Base-by-base conservation (phyloP, 2,797 vertebrate genomes). In the Chaetodon trifasciatus region DNA sequence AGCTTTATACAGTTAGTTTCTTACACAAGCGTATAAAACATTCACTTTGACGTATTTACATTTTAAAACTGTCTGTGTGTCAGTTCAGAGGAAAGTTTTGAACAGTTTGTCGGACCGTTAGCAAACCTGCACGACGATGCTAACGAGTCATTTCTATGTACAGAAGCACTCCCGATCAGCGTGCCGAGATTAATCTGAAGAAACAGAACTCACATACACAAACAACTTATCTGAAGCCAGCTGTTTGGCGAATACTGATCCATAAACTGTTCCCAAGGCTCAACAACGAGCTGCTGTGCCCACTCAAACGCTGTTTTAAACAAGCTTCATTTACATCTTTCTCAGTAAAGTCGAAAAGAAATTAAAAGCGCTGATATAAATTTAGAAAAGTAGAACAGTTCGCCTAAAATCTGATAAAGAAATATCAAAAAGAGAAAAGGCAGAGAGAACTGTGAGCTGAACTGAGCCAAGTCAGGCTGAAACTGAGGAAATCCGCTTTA, bases 31-130 rank as follows among this genome's bases (percentile, higher is more conserved):
- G 37, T 83, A 85, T 52, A 78, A 89, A 86, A 85, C 53, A 74
- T 80, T 81, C 47, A 84, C 60, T 70, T 50, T 10, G 32, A 86
- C 47, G 68, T 78, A 83, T 84, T 69, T 84, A 90, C 86, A 87
- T 44, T 15, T 78, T 47, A 67, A 70, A 76, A 62, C 13, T 23
- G 16, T 65, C 76, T 76, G 35, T 32, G 11, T 55, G 52, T 67
- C 15, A 8, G 35, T 61, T 23, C 9, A 35, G 32, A 40, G 13
- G 10, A 63, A 50, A 3, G 17, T 23, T 11, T 19, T 56, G 67
- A 72, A 62, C 21, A 5, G 57, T 19, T 40, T 17, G 46, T 67
- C 2, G n/a, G 6, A 10, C 2, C 24, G 56, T 21, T 61, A 52
- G 15, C 12, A 23, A 53, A 19, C 35, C 9, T 32, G 39, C n/a